phyloP scores from a whole-genome alignment of 2,888 invertebrate genomes.

The Bombylius major region DNA sequence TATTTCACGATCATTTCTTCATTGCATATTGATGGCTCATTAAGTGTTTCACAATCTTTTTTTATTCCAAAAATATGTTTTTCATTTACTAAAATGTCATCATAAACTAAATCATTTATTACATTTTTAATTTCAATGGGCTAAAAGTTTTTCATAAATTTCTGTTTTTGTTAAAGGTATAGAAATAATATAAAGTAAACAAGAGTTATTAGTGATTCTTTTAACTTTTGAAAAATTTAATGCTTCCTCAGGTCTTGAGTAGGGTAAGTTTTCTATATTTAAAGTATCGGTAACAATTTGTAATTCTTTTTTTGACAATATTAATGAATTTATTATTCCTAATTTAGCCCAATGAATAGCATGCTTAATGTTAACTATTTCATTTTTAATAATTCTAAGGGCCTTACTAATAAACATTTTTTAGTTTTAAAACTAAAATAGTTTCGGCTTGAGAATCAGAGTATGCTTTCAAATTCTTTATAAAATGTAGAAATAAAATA shows the following conservation, averaged over 20 bases:
- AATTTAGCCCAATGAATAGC: conserved; percentile 14
- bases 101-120: neutral
- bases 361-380: conserved; percentile 10
- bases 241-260: conserved; percentile 4
- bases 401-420: no score
- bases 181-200: conserved; percentile 1
- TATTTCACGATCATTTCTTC: conserved; percentile 1
- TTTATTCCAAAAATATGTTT: neutral
- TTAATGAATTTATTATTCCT: conserved; percentile 14
- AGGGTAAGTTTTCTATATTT: conserved; percentile 5
- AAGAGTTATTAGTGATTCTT: conserved; percentile 2
- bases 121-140: neutral
- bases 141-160: neutral
- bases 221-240: conserved; percentile 7
- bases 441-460: no score
- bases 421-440: no score
- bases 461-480: no score
- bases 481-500: no score
- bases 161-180: neutral
- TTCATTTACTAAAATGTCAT: neutral
- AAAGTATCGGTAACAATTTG: neutral
- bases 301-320: conserved; percentile 13
- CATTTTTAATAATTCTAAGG: conserved; percentile 13
- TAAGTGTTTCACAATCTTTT: neutral
- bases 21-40: conserved; percentile 1